Evolutionary conservation across 2,113 vertebrate species (phyloP), one percentile per base, ranked within the genome.

Genomic region (Asarcornis scutulata): DNA sequence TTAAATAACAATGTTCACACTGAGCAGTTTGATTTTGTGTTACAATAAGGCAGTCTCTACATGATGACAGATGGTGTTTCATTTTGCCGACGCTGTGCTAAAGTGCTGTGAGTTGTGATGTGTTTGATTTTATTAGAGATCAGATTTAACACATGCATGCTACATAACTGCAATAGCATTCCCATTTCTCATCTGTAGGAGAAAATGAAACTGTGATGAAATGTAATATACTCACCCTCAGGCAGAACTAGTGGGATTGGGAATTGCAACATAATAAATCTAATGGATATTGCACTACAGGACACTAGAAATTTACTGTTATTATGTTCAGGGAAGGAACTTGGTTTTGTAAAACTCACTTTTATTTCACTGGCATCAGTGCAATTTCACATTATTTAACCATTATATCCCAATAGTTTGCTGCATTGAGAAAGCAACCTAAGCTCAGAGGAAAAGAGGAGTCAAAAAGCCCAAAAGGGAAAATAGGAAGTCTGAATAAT

Each of bases 161-260:
- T 98, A 99, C 98, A 99, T 99, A 99, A 99, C 99, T 98, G 98
- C 98, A 98, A 98, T 98, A 98, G 97, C 98, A 98, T 98, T 99
- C 99, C 98, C 98, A 99, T 99, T 99, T 99, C 99, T 99, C 99
- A 99, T 99, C 98, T 99, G 98, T 98, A 98, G 98, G 98, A 99
- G 98, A 99, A 99, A 99, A 99, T 99, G 99, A 99, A 99, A 99
- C 98, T 98, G 99, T 99, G 99, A 99, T 99, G 99, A 99, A 99
- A 99, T 99, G 99, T 99, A 99, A 99, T 99, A 99, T 99, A 99
- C 98, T 99, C 98, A 98, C 98, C 99, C 98, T 99, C 98, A 98
- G 99, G 99, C 99, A 98, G 98, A 99, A 99, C 98, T 98, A 98
- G 98, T 98, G 98, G 98, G 98, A 99, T 98, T 99, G 98, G 98